A percentile compares a stretch with the other conserved stretches of the same genome.
Conservation (phyloP, 2,113 vertebrate genomes). For the Burhinus oedicnemus region DNA sequence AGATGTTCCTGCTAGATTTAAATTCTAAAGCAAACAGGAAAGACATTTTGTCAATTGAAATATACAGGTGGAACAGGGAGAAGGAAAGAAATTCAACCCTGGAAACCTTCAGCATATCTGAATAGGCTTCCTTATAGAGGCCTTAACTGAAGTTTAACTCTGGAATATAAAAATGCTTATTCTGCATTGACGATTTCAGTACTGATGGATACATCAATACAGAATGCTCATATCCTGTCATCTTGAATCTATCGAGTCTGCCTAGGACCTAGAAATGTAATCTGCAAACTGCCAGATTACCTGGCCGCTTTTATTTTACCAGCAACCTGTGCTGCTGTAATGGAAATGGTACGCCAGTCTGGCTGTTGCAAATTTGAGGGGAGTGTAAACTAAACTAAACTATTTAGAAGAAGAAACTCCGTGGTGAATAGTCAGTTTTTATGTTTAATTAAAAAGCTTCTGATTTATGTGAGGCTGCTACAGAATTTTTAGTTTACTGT, state of each 20-base stretch:
- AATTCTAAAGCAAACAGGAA: background rate
- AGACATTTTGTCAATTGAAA: background rate
- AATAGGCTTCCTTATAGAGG: background rate
- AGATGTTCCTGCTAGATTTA: background rate
- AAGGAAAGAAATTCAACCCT: background rate
- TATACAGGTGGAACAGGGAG: background rate
- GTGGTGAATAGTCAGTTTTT: background rate
- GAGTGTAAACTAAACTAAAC: background rate
- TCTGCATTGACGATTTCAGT: background rate
- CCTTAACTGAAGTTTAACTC: background rate
- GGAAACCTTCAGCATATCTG: background rate
- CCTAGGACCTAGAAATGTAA: background rate
- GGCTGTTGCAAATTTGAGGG: background rate
- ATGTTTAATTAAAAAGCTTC: conserved; percentile 3
- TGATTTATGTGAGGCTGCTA: background rate
- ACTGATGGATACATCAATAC: background rate
- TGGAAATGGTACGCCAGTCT: background rate
- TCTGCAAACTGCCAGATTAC: background rate
- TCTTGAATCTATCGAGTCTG: background rate
- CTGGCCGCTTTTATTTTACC: background rate
- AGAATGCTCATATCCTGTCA: background rate
- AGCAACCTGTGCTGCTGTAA: background rate
- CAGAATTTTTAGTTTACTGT: background rate
- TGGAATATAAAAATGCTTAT: background rate
- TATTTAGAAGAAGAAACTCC: background rate